Evolutionary conservation across 2,797 vertebrate species (phyloP).

Genomic region (Notolepis coatsorum): DNA sequence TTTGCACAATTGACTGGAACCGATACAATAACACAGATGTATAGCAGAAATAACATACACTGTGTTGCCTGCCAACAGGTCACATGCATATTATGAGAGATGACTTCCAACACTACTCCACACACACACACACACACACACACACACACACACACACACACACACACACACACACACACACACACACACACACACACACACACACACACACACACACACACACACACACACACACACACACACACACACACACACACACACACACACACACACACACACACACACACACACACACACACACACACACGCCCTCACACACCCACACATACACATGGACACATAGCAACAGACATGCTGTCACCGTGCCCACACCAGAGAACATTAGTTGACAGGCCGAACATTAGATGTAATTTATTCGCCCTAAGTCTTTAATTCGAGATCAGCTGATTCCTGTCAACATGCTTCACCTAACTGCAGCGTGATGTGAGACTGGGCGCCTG

Average conservation of each 20-base stretch:
- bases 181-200: conserved; percentile 23
- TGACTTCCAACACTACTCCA: conserved; percentile 31
- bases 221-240: neutral
- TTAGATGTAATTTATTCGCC: conserved; percentile 51
- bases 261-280: conserved; percentile 19
- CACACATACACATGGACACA: conserved; percentile 45
- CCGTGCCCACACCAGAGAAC: conserved; percentile 23
- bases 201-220: conserved; percentile 30
- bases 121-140: neutral
- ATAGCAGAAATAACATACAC: conserved; percentile 35
- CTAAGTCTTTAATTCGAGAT: conserved; percentile 49
- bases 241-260: conserved; percentile 29
- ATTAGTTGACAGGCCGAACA: conserved; percentile 55
- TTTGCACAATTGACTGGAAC: conserved; percentile 22
- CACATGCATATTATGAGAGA: conserved; percentile 18
- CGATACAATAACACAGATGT: conserved; percentile 32
- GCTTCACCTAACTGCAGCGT: conserved; percentile 8
- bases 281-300: neutral
- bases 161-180: conserved; percentile 41
- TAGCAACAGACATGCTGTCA: conserved; percentile 39
- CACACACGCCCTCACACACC: too few relatives aligned
- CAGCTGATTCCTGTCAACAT: conserved; percentile 58
- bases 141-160: conserved; percentile 40
- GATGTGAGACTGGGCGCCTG: conserved; percentile 3
- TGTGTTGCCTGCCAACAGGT: conserved; percentile 8